Evolutionary conservation across 1,140 invertebrate species (phyloP).

Genomic region (Ostrea denselamellosa): DNA sequence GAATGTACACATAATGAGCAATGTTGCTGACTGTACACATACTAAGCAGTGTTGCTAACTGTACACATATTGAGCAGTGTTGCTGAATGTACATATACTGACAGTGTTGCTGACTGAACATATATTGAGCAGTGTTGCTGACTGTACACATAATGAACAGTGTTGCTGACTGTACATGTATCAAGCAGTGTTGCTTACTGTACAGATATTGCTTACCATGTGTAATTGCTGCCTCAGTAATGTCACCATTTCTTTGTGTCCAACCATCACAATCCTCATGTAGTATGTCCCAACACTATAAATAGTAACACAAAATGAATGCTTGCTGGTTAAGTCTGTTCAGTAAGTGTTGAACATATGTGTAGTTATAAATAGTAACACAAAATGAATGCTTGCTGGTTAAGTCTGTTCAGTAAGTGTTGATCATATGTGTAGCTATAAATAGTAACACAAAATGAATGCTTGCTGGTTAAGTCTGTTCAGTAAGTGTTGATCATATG

Average conservation of each 20-base stretch:
- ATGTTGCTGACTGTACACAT: no score
- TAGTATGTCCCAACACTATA: slow-evolving; percentile 70
- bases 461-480: background rate
- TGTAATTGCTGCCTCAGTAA: slow-evolving; percentile 67
- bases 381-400: background rate
- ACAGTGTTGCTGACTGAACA: background rate
- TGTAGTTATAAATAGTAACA: slow-evolving; percentile 57
- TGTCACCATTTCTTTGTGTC: slow-evolving; percentile 68
- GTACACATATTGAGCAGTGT: slow-evolving; percentile 56
- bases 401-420: no score
- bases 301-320: slow-evolving; percentile 30
- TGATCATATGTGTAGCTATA: slow-evolving; percentile 55
- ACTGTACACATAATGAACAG: background rate
- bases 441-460: slow-evolving; percentile 30
- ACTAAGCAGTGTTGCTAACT: background rate
- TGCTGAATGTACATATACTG: no score
- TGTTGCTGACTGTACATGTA: no score
- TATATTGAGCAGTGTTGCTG: background rate
- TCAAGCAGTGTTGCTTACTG: background rate
- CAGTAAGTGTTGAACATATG: no score
- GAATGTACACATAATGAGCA: background rate
- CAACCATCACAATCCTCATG: slow-evolving; percentile 64
- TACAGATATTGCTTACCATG: slow-evolving; percentile 60
- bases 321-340: background rate
- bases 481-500: no score